Evolutionary conservation across 2,797 vertebrate species (phyloP), one percentile per base, ranked within the genome.

Genomic region (Cephalopachus bancanus): DNA sequence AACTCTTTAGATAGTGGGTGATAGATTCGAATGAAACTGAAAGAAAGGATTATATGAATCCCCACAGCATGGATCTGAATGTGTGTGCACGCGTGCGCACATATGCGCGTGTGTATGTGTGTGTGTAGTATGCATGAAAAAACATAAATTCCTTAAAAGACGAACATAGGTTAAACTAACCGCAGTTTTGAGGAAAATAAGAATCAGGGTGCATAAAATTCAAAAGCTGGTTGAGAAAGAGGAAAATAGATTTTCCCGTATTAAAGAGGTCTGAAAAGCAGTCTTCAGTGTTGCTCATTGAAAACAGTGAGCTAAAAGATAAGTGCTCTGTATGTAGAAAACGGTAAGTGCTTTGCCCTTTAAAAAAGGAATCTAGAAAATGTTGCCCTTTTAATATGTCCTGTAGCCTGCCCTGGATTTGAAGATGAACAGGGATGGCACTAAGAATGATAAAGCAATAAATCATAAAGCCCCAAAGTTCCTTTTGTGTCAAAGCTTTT

Each of bases 301-400:
- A 81, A 95, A 96, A 94, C 69, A 96, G 17, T 24, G 37, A 97
- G 91, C 65, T 80, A 93, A 91, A 96, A 97, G 69, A 93, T 94
- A 97, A 97, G 84, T 79, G 69, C 80, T 37, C 95, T 80, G 14
- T 83, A 80, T 97, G 81, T 49, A 74, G 49, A 97, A 92, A 98
- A 95, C 96, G 95, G 78, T 93, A 97, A 98, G 67, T 95, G 88
- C 59, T 97, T 97, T 98, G 67, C 74, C 92, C 97, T 97, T 98
- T 97, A 91, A 94, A 83, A 85, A 96, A 37, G 72, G 49, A 98
- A 97, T 85, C n/a, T 49, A 95, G 90, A 96, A 97, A 98, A 83
- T 53, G 74, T 0, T 24, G 30, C 91, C 87, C 14, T 89, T 96
- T 83, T 89, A 78, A 92, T 85, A 92, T 96, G 76, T n/a, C 26